Conservation (phyloP, 2,888 invertebrate genomes). For the Eilema sororculum region DNA sequence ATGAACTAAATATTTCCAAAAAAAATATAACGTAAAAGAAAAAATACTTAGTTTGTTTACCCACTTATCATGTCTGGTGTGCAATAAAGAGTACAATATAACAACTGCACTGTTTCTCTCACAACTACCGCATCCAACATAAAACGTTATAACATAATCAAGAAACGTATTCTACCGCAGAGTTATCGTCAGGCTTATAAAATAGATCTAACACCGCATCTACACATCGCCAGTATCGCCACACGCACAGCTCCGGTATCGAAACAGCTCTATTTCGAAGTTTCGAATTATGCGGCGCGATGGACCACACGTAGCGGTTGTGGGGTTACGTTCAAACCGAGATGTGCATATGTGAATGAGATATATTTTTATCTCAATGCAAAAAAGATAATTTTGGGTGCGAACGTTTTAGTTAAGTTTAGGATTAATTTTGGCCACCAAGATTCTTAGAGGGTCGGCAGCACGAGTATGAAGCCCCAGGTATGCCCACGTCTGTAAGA, state of each 20-base stretch:
- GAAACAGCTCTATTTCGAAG: constrained; percentile 13
- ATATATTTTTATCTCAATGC: neutral
- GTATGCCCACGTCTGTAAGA: no score
- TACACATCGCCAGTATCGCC: constrained; percentile 3
- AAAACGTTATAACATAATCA: constrained; percentile 11
- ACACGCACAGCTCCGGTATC: neutral
- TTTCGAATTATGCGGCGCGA: constrained; percentile 7
- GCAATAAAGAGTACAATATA: no score
- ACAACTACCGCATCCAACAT: neutral
- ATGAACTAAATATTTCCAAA: no score
- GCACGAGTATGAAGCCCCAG: no score
- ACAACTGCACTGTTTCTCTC: neutral
- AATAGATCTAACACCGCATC: constrained; percentile 3
- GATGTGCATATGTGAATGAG: neutral
- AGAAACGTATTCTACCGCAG: constrained; percentile 4
- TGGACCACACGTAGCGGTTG: constrained; percentile 15
- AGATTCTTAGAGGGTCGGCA: no score
- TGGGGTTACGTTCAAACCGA: neutral
- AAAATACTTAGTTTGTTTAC: no score
- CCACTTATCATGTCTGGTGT: no score
- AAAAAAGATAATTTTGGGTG: neutral
- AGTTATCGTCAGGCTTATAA: constrained; percentile 9
- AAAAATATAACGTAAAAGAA: no score
- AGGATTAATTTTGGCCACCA: no score
- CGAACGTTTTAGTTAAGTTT: neutral